phyloP scores from a whole-genome alignment of 2,797 vertebrate species.

The Selene dorsalis region DNA sequence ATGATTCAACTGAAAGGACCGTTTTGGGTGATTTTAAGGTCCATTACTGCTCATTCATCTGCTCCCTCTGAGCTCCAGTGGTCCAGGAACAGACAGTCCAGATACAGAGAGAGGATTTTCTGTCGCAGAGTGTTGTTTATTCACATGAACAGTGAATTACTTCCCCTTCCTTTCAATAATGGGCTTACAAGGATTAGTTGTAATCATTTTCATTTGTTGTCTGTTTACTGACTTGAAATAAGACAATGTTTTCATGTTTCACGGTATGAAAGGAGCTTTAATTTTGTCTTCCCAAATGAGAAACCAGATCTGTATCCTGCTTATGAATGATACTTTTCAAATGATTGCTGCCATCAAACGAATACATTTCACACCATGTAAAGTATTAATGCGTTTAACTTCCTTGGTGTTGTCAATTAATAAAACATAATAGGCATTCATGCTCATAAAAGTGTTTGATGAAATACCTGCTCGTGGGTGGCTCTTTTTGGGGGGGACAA shows the following conservation, averaged over 20 bases:
- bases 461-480: not conserved
- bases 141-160: not conserved
- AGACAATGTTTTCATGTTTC: slow-evolving; percentile 9
- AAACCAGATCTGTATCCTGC: slow-evolving; percentile 32
- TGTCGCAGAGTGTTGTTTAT: slow-evolving; percentile 18
- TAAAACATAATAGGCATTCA: slow-evolving; percentile 12
- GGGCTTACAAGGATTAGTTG: not conserved
- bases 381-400: slow-evolving; percentile 5
- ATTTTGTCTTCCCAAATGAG: slow-evolving; percentile 1
- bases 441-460: slow-evolving; percentile 14
- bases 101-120: slow-evolving; percentile 18
- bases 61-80: slow-evolving; percentile 16
- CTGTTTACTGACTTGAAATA: slow-evolving; percentile 30
- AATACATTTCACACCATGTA: slow-evolving; percentile 12
- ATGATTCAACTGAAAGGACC: slow-evolving; percentile 56
- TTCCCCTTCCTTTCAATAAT: not conserved
- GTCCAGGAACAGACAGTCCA: slow-evolving; percentile 11
- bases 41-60: slow-evolving; percentile 54
- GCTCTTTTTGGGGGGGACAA: not conserved
- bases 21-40: slow-evolving; percentile 57
- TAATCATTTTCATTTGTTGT: slow-evolving; percentile 7
- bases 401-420: slow-evolving; percentile 16
- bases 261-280: not conserved
- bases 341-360: slow-evolving; percentile 20
- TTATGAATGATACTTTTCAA: slow-evolving; percentile 31